Conservation (phyloP, 1,140 invertebrate genomes). For the Plutomurus gul region DNA sequence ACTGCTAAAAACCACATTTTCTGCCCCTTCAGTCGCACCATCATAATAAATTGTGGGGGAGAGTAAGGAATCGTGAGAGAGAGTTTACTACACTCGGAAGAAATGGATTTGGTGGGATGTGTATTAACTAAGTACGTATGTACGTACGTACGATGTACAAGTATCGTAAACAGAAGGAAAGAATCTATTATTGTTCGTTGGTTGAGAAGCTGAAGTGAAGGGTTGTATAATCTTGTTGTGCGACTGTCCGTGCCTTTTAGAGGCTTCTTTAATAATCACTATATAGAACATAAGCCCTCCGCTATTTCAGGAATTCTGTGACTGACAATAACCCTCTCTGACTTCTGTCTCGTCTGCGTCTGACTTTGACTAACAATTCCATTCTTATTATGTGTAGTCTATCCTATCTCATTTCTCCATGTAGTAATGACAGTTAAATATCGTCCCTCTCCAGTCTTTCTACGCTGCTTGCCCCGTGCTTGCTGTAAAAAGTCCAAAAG, state of each 20-base stretch:
- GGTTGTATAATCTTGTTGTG: background rate
- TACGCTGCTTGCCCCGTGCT: too few relatives aligned
- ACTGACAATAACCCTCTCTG: background rate
- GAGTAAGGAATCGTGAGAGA: too few relatives aligned
- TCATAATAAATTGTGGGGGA: background rate
- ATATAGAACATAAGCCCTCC: background rate
- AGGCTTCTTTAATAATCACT: background rate
- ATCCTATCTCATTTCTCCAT: too few relatives aligned
- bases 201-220: background rate
- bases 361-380: background rate
- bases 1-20: constrained; percentile 11
- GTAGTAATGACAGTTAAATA: background rate
- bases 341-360: background rate
- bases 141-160: too few relatives aligned
- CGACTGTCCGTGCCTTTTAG: background rate
- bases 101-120: background rate
- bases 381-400: background rate
- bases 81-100: background rate
- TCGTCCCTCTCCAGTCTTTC: too few relatives aligned
- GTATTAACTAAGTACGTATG: background rate
- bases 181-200: background rate
- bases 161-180: too few relatives aligned
- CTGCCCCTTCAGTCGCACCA: background rate
- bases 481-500: too few relatives aligned
- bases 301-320: constrained; percentile 3